Evolutionary conservation across 2,797 vertebrate genomes (phyloP).

Genomic region (Myotis planiceps): DNA sequence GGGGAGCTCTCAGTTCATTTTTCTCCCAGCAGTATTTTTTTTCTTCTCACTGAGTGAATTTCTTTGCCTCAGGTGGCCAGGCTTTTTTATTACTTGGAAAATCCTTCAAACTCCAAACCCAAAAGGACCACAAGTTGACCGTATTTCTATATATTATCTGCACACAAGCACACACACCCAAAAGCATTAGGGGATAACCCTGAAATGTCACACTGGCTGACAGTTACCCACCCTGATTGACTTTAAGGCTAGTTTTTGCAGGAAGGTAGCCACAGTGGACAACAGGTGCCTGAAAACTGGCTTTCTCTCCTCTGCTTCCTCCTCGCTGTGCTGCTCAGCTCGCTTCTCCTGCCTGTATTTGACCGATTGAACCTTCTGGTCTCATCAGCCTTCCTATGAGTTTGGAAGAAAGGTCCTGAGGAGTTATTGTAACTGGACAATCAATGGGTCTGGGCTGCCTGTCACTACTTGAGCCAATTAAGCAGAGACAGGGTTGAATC

Average conservation of each 20-base stretch:
- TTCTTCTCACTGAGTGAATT: conserved; percentile 60
- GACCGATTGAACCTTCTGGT: not conserved
- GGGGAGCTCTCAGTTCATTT: conserved; percentile 58
- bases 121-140: conserved; percentile 66
- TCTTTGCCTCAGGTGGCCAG: conserved; percentile 59
- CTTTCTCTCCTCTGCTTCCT: not conserved
- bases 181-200: conserved; percentile 40
- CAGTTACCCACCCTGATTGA: conserved; percentile 35
- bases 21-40: conserved; percentile 52
- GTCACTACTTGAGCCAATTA: too few relatives aligned
- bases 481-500: too few relatives aligned
- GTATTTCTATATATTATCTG: conserved; percentile 29
- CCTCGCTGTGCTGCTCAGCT: not conserved
- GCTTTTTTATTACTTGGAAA: conserved; percentile 65
- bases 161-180: not conserved
- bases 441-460: too few relatives aligned
- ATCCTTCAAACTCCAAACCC: conserved; percentile 54
- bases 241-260: not conserved
- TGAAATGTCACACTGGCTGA: conserved; percentile 36
- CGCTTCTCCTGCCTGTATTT: not conserved
- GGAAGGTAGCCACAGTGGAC: not conserved
- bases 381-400: not conserved
- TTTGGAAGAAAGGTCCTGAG: not conserved
- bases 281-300: not conserved
- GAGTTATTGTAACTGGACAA: too few relatives aligned